Evolutionary conservation across 2,888 invertebrate genomes (phyloP), one percentile per base, ranked within the genome.

Genomic region (Dynastes maya): DNA sequence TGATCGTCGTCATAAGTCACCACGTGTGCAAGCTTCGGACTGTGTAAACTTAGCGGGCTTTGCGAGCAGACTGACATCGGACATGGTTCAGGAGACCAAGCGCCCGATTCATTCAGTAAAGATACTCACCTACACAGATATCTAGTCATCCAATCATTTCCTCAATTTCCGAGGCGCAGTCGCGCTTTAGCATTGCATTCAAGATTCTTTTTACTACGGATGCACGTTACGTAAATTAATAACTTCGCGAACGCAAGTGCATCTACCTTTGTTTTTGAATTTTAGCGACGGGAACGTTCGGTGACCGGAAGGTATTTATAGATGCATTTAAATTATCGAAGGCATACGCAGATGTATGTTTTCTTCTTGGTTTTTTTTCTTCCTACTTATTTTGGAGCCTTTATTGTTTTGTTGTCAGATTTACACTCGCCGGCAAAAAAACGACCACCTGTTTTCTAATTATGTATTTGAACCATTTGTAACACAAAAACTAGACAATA

Each of bases 41-140:
- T 76, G 82, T 82, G 82, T 78, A 80, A 82, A 82, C 84, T 82
- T 82, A 79, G 80, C 85, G 83, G 82, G 83, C 83, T 83, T 83
- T 87, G 84, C 84, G 84, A 84, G 84, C 85, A 83, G 82, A 86
- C 83, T 85, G 82, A 84, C 82, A 82, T 84, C 80, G 81, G 81
- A 80, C 85, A 82, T 83, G 82, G 83, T 80, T 81, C 79, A 81
- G 76, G 79, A 81, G 79, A 83, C 83, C 79, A 81, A 82, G 83
- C 83, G 83, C 82, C 84, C 71, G 81, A 80, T 82, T 81, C 81
- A 82, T 82, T 82, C 82, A 82, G 71, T 79, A 58, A 82, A 84
- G 83, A 83, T 84, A 84, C 77, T 83, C 32, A 85, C 84, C 84
- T 83, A 83, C 84, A 83, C 82, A 84, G 84, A 84, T 84, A 83